phyloP scores from a whole-genome alignment of 1,140 invertebrate genomes.

The Drosophila lacertosa region DNA sequence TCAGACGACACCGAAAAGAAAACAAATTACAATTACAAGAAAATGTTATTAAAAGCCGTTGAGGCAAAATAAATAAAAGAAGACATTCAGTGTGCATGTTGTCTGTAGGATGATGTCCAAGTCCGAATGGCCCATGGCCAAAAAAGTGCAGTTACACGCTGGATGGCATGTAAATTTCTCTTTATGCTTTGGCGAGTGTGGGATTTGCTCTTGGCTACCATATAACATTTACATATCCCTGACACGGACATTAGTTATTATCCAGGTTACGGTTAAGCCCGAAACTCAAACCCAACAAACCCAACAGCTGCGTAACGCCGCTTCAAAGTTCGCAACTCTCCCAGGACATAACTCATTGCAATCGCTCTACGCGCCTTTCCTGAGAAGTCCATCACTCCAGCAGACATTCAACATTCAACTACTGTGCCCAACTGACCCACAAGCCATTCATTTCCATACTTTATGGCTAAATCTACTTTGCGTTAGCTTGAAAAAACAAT shows the following conservation, averaged over 20 bases:
- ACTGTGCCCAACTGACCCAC: conserved; percentile 79
- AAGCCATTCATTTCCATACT: conserved; percentile 68
- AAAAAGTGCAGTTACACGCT: conserved; percentile 48
- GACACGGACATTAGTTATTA: conserved; percentile 74
- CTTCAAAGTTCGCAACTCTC: conserved; percentile 38
- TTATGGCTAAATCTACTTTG: conserved; percentile 57
- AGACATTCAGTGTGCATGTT: conserved; percentile 29
- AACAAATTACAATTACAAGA: conserved; percentile 84
- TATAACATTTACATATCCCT: conserved; percentile 77
- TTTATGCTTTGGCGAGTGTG: conserved; percentile 67
- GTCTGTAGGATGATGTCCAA: conserved; percentile 47
- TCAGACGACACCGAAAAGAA: too few relatives aligned
- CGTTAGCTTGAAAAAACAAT: conserved; percentile 32
- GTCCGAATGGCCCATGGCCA: conserved; percentile 64
- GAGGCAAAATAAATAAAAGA: conserved; percentile 64
- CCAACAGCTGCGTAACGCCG: conserved; percentile 16
- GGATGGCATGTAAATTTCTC: conserved; percentile 72
- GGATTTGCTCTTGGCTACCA: conserved; percentile 71
- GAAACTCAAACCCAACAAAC: too few relatives aligned
- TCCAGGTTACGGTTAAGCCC: conserved; percentile 53
- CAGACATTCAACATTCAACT: conserved; percentile 49
- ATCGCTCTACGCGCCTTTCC: conserved; percentile 47
- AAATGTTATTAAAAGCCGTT: conserved; percentile 82
- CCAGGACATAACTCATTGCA: conserved; percentile 65
- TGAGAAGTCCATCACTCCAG: conserved; percentile 36